phyloP scores from a whole-genome alignment of 2,888 invertebrate species.

The Cancer borealis region DNA sequence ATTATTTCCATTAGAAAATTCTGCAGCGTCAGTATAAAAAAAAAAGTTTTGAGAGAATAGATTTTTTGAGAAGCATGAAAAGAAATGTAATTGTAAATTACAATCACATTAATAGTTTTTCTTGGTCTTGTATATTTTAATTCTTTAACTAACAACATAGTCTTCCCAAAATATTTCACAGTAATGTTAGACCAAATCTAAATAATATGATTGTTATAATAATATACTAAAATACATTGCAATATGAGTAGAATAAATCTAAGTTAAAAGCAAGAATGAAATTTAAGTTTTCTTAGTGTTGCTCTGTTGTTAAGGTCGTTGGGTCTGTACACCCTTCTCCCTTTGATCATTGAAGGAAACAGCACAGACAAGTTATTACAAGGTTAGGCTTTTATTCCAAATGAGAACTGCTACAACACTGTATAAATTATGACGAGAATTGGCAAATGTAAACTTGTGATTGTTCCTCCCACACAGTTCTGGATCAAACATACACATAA shows the following conservation, averaged over 20 bases:
- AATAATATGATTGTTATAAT: background rate
- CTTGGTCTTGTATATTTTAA: too few relatives aligned
- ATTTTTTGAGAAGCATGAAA: too few relatives aligned
- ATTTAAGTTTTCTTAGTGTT: too few relatives aligned
- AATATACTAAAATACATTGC: background rate
- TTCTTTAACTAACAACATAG: too few relatives aligned
- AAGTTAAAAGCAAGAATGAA: background rate
- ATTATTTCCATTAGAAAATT: too few relatives aligned
- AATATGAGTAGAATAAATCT: background rate
- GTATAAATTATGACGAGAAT: constrained; percentile 75
- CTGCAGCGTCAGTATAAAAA: too few relatives aligned
- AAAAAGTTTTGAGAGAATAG: too few relatives aligned
- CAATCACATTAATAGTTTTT: too few relatives aligned
- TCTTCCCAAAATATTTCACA: too few relatives aligned
- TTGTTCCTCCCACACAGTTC: constrained; percentile 74
- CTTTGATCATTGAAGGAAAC: background rate
- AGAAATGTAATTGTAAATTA: too few relatives aligned
- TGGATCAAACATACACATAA: constrained; percentile 72
- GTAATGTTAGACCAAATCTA: background rate
- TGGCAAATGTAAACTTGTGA: constrained; percentile 75
- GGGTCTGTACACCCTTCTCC: too few relatives aligned
- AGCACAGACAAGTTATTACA: constrained; percentile 51
- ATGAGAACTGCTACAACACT: constrained; percentile 76
- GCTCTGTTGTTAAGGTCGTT: background rate
- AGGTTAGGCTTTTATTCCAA: constrained; percentile 76